Evolutionary conservation across 2,797 vertebrate genomes (phyloP), one percentile per base, ranked within the genome.

Genomic region (Bradypodion pumilum): DNA sequence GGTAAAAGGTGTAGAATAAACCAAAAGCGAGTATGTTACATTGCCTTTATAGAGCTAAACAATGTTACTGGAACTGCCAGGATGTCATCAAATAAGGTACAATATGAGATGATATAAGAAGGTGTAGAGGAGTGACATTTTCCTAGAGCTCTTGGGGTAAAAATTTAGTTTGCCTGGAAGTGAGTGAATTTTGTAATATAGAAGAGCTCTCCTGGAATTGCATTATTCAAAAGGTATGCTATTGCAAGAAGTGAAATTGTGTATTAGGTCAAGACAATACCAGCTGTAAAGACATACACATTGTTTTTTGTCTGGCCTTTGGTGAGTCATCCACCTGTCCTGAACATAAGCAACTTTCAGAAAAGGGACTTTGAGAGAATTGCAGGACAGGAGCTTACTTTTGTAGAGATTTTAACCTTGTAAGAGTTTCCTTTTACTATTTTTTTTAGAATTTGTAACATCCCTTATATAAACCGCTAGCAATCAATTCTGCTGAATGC

Each of bases 91-190:
- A 52, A 35, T 29, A 59, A 82, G 49, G 72, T 40, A 75, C 59
- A 74, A 49, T 75, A 66, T 66, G 44, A 75, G 44, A 35, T 82
- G 60, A 75, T 75, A 65, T 66, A 37, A 49, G 16, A 82, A 80
- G 49, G 59, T 40, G 16, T 27, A 70, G 46, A 80, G 49, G 8
- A 35, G 42, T 74, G 23, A 62, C 63, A 72, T 52, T 40, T 52
- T 63, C 27, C 80, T 15, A 25, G n/a, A n/a, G n/a, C 37, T 42
- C 4, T 59, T 70, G 8, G 40, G 42, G 80, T 40, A 40, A 69
- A 80, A 70, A 72, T n/a, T 37, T 65, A 27, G 29, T 82, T 82
- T 82, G 44, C 46, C 19, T 74, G n/a, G 69, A 46, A 76, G 29
- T 27, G 52, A 42, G 46, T 75, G 73, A 42, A 65, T 76, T 59